Conservation (phyloP, 2,888 invertebrate genomes). For the Melolontha melolontha region DNA sequence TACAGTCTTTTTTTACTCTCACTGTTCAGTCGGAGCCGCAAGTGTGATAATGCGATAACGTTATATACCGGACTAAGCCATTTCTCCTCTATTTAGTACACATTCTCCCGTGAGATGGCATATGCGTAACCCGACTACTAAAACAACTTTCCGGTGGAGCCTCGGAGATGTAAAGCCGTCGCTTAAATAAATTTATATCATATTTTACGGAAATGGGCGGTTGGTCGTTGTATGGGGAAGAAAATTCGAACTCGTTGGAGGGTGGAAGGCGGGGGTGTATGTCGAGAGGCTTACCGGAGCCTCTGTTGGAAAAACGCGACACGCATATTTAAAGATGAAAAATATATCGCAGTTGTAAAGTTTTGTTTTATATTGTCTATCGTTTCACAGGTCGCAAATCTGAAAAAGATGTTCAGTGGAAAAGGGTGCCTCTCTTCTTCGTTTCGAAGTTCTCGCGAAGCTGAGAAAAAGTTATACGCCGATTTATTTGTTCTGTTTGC, state of each 20-base stretch:
- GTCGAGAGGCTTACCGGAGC: constrained; percentile 15
- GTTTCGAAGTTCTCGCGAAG: no score
- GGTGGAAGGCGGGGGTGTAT: background rate
- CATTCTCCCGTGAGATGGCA: constrained; percentile 1
- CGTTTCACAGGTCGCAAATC: constrained; percentile 28
- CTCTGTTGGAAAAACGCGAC: constrained; percentile 19
- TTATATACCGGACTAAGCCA: background rate
- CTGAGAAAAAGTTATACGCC: no score
- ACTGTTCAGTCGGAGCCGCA: background rate
- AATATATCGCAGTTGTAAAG: constrained; percentile 31
- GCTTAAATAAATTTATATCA: constrained; percentile 37
- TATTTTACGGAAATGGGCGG: constrained; percentile 24
- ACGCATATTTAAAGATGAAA: constrained; percentile 33
- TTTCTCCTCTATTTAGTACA: constrained; percentile 9
- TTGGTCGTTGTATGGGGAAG: background rate
- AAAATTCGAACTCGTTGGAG: background rate
- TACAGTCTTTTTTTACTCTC: background rate
- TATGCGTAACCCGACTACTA: no score
- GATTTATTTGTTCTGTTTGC: no score
- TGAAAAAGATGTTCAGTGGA: constrained; percentile 13
- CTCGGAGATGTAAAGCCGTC: constrained; percentile 21
- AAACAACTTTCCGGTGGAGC: constrained; percentile 12
- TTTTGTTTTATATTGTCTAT: constrained; percentile 29
- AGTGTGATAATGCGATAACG: constrained; percentile 1
- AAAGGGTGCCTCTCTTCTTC: constrained; percentile 1